phyloP scores from a whole-genome alignment of 2,113 vertebrate species.

The Corvus hawaiiensis region DNA sequence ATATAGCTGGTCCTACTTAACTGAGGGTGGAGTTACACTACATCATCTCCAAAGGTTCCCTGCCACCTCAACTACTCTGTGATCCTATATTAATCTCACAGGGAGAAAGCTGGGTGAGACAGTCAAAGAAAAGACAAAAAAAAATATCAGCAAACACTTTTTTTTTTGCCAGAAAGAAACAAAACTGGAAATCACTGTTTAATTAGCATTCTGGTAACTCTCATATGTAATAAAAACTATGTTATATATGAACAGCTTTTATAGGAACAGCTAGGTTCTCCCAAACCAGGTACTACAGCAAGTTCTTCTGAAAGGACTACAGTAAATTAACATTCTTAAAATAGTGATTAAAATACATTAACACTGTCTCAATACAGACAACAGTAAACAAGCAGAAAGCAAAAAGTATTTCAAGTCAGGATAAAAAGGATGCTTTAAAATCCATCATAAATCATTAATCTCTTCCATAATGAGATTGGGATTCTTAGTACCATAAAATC shows the following conservation, averaged over 20 bases:
- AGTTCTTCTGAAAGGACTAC: not conserved
- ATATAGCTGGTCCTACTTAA: not conserved
- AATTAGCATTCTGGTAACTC: not conserved
- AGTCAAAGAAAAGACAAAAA: not conserved
- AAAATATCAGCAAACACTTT: not conserved
- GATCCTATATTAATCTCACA: not conserved
- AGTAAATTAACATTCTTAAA: not conserved
- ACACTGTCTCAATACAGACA: not conserved
- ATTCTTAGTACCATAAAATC: not conserved
- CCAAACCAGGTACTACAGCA: not conserved
- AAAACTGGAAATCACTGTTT: not conserved
- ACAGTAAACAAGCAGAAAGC: not conserved
- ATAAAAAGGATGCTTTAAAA: not conserved
- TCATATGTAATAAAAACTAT: not conserved
- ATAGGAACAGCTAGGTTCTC: not conserved
- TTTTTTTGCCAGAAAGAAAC: not conserved
- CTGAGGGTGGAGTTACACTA: not conserved
- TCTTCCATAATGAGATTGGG: not conserved
- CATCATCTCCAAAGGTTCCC: not conserved
- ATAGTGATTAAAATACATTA: not conserved
- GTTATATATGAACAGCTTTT: not conserved
- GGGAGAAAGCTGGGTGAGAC: not conserved
- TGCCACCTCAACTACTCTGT: not conserved
- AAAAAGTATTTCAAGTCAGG: not conserved
- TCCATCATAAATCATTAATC: slow-evolving; percentile 18